Base-by-base conservation (phyloP, 2,797 vertebrate species). In the Coregonus suidteri region DNA sequence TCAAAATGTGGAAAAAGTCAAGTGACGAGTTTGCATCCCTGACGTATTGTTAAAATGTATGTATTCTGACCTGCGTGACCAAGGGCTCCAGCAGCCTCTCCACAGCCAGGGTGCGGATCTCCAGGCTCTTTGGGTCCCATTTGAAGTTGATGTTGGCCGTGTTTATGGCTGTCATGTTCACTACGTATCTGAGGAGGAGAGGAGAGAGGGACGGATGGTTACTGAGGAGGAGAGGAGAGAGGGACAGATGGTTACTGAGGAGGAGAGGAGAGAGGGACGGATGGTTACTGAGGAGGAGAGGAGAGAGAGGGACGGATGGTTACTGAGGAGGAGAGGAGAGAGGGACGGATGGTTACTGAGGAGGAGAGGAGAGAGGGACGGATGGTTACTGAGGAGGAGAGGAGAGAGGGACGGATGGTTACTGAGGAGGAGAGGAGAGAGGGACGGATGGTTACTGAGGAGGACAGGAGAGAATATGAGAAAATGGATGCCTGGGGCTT, bases 61-160 rank as follows among this genome's bases (percentile, higher is more conserved):
- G 4, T 37, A 47, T 11, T 52, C 82, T 88, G 94, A 99, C 98
- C 97, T 99, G 98, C 34, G 97, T 98, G 80, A 99, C 98, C 82
- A 99, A 93, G 54, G 97, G 98, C 83, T 99, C 97, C 37, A 99
- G 93, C 72, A 99, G 91, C 87, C 96, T 94, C 87, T 99, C 98
- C 77, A 99, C 98, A 1, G 98, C 97, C 86, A 99, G 89, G 15
- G 98, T 99, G 74, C 97, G 95, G 82, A 99, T 99, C 93, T 99
- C 98, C 73, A 99, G 89, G 86, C 97, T 99, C 92, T 99, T 99
- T 76, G 98, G 97, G 87, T 99, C 98, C 98, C 98, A 99, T 95
- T 98, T 99, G 85, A 99, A 98, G 90, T 97, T 99, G 86, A 99
- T 97, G 88, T 96, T 99, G 74, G 96, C 94, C 76, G 97, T 93